Base-by-base conservation (phyloP, 2,888 invertebrate species). In the Sipha maydis region DNA sequence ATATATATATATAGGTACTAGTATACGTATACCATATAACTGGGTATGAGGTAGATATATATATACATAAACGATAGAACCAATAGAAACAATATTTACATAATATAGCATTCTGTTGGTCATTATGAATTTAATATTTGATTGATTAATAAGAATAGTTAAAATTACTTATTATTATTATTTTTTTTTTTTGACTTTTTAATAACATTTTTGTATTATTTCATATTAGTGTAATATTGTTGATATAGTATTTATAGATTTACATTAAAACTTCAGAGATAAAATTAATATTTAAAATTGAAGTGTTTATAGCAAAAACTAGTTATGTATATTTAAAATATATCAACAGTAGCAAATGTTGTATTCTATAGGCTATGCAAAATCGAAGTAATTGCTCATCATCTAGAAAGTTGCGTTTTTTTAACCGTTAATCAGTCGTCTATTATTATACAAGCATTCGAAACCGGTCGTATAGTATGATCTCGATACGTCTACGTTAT, bases 371-470 rank as follows among this genome's bases (percentile, higher is more conserved):
- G 34, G 34, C 38, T 80, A 73, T 75, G 71, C 79, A 86, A 80
- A 86, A 75, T 69, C 54, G 28, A 80, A 80, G 41, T 61, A 86
- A 80, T 86, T 80, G 73, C 71, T 17, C 34, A 79, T 85, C 78
- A 79, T 85, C 34, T 56, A 38, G 78, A 80, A 86, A 79, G 79
- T 86, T 25, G 71, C 86, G 80, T 61, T 86, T 80, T 80, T 79
- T 79, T 71, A 80, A 71, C 79, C 79, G 71, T 86, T 86, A 86
- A 79, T 31, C 75, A 80, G 80, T 86, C 61, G 56, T 79, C 28
- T 80, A 78, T 3, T n/a, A 28, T 83, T 73, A 75, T 86, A 73
- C 61, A 86, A 80, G 73, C 80, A 75, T 31, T 85, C 25, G n/a
- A 21, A 86, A 80, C 80, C 56, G 75, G 79, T 86, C 79, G 38